Evolutionary conservation across 2,113 vertebrate species (phyloP), one percentile per base, ranked within the genome.

Genomic region (Paralichthys olivaceus): DNA sequence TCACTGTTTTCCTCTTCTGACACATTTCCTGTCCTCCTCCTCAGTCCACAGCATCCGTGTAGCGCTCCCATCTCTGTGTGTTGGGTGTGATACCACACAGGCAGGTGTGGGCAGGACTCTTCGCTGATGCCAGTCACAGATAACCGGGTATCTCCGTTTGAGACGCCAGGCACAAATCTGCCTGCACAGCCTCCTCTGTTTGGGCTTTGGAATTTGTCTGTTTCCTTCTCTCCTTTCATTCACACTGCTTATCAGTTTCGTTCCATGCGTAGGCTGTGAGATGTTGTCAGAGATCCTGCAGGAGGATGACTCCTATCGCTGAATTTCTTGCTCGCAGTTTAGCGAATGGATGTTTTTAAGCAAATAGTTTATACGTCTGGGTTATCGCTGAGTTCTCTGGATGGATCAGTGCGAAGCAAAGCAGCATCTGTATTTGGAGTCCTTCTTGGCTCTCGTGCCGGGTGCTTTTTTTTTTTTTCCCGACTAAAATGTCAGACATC

Each of bases 91-190:
- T 76, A 70, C 72, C 55, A 2, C 40, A 64, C n/a, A 80, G 84
- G 58, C 91, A 87, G 83, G 91, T 88, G 81, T 75, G 80, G 88
- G 84, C 91, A 90, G 72, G 84, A 65, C 63, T 81, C 80, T 75
- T 59, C 64, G 65, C 51, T 63, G 93, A 95, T 95, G 89, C 92
- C 94, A 85, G 83, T 63, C 66, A 4, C 14, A 85, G 94, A 95
- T 94, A 92, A 89, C 73, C 2, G 4, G 20, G 86, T 91, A 85
- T 75, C 69, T 69, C 63, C 61, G 45, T 54, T 49, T 65, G 64
- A 83, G 89, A 90, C 84, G 84, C 84, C 90, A 79, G 75, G 61
- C 77, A 75, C 69, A 69, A 81, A 84, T 72, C 63, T 72, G 79
- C 81, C 84, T 79, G 76, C 80, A 64, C 61, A 22, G 51, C 68